Evolutionary conservation across 2,888 invertebrate genomes (phyloP).

Genomic region (Trissolcus japonicus): DNA sequence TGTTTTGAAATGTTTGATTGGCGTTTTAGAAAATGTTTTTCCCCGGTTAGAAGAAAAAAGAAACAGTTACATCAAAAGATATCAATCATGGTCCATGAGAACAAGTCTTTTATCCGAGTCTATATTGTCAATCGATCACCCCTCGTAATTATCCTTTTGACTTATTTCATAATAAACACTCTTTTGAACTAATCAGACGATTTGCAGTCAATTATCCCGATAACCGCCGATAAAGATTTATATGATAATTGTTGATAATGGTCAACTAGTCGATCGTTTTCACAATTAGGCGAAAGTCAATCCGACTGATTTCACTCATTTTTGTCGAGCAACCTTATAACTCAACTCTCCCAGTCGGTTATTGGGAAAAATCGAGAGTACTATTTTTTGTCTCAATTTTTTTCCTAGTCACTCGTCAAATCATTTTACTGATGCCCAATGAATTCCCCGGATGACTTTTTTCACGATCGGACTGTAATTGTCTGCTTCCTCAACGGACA

Average conservation of each 20-base stretch:
- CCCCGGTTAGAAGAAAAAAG: no score
- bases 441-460: conserved; percentile 28
- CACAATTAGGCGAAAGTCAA: conserved; percentile 48
- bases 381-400: conserved; percentile 11
- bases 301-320: conserved; percentile 35
- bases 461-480: conserved; percentile 37
- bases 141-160: neutral
- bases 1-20: neutral
- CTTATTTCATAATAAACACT: conserved; percentile 1
- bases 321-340: conserved; percentile 35
- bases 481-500: conserved; percentile 42
- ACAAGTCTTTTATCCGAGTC: no score
- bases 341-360: conserved; percentile 41
- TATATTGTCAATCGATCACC: no score
- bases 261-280: conserved; percentile 36
- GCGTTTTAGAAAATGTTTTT: neutral
- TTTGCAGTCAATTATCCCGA: conserved; percentile 16
- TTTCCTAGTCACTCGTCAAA: conserved; percentile 6
- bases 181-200: conserved; percentile 7
- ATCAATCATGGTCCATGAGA: no score
- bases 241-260: conserved; percentile 43
- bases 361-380: conserved; percentile 29
- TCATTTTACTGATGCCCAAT: conserved; percentile 28
- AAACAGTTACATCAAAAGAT: no score
- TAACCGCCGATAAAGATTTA: conserved; percentile 23